A percentile compares a stretch with the other conserved stretches of the same genome.
phyloP scores from a whole-genome alignment of 2,113 vertebrate species.

The Aptenodytes patagonicus region DNA sequence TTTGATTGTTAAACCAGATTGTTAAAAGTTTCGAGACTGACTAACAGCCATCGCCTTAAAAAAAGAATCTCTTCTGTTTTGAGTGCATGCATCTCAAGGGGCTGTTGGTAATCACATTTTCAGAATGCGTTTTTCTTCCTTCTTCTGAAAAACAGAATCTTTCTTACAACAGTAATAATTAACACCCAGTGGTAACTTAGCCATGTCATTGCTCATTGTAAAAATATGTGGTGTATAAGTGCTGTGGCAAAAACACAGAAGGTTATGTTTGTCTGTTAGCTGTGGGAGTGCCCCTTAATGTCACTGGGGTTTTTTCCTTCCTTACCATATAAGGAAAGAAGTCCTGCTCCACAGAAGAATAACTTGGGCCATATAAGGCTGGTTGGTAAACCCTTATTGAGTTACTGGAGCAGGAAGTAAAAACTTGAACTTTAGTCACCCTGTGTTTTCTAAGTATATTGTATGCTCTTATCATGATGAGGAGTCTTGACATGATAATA shows the following conservation, averaged over 20 bases:
- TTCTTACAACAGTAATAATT: neutral
- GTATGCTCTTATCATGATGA: neutral
- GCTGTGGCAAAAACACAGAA: neutral
- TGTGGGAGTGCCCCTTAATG: constrained; percentile 68
- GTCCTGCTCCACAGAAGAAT: constrained; percentile 55
- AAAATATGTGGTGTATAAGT: constrained; percentile 24
- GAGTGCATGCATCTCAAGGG: neutral
- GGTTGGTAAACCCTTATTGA: constrained; percentile 18
- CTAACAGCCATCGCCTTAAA: neutral
- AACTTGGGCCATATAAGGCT: constrained; percentile 56
- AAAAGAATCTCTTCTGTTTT: neutral
- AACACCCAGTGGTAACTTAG: neutral
- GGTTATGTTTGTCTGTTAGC: constrained; percentile 51
- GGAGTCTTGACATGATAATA: constrained; percentile 39
- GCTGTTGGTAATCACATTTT: neutral
- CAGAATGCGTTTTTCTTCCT: neutral
- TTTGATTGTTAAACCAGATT: constrained; percentile 6
- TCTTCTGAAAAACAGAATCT: neutral
- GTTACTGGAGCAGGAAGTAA: constrained; percentile 59
- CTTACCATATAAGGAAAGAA: constrained; percentile 84
- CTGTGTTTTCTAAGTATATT: neutral
- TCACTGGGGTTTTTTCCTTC: constrained; percentile 48
- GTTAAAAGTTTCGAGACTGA: neutral
- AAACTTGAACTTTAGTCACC: constrained; percentile 59
- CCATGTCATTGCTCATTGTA: neutral